phyloP scores from a whole-genome alignment of 2,113 vertebrate species.

The Dendropsophus ebraccatus region DNA sequence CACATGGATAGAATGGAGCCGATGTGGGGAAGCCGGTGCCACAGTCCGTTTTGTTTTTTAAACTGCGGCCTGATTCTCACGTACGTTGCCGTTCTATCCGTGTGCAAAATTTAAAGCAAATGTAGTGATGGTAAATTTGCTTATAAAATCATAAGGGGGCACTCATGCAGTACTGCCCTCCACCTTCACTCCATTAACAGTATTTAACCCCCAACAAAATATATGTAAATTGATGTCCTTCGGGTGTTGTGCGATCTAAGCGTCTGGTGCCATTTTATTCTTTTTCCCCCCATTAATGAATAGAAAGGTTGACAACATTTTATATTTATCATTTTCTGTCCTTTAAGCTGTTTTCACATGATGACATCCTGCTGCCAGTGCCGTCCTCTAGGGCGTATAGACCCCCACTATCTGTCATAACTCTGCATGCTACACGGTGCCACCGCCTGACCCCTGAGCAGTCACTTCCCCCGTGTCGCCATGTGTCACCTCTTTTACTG shows the following conservation, averaged over 20 bases:
- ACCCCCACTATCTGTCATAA: background rate
- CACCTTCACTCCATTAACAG: background rate
- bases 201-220: background rate
- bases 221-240: slow-evolving; percentile 2
- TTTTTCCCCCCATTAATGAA: background rate
- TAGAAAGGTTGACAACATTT: background rate
- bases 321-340: slow-evolving; percentile 8
- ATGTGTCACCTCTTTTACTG: slow-evolving; percentile 25
- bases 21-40: no score
- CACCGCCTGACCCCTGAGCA: background rate
- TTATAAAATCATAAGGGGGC: no score
- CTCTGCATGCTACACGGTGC: background rate
- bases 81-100: no score
- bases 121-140: no score
- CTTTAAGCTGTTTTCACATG: background rate
- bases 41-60: no score
- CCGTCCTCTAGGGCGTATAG: background rate
- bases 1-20: no score
- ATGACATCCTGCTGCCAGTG: background rate
- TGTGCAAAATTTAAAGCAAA: no score
- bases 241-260: background rate
- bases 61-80: no score
- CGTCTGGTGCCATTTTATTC: background rate
- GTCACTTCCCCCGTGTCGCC: slow-evolving; percentile 9
- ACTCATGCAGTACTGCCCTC: no score